These are phyloP conservation scores for Chaenogobius annularis DNA, from an alignment of 2,113 vertebrate genomes.

Conservation along the genomic window DNA sequence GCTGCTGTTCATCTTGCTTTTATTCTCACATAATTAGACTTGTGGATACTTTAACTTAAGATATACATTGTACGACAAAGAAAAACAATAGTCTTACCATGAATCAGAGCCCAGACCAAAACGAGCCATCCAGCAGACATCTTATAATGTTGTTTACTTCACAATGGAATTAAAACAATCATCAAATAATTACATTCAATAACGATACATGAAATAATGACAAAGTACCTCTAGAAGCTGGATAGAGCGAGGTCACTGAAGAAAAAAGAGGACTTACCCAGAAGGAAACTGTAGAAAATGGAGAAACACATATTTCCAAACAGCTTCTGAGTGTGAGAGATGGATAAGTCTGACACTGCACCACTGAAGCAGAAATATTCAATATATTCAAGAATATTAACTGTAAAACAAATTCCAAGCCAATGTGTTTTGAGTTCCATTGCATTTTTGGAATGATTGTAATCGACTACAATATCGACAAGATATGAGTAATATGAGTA, in stretches of 20 bases:
- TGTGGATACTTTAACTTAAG: background rate
- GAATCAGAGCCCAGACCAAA: conserved; percentile 20
- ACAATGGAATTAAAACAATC: too few species aligned
- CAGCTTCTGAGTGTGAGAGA: background rate
- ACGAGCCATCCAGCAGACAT: conserved; percentile 10
- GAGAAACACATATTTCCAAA: background rate
- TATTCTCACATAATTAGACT: background rate
- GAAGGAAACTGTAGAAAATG: background rate
- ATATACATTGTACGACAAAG: background rate
- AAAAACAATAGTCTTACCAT: conserved; percentile 18
- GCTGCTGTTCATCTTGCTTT: too few species aligned
- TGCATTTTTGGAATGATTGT: too few species aligned
- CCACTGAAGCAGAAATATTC: background rate
- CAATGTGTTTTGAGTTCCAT: too few species aligned
- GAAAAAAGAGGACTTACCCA: background rate
- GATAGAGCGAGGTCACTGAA: background rate
- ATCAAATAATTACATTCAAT: background rate
- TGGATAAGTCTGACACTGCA: background rate
- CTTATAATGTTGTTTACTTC: too few species aligned
- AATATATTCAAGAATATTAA: background rate
- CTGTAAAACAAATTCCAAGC: background rate
- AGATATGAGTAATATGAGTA: too few species aligned
- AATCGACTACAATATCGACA: too few species aligned
- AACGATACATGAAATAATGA: too few species aligned
- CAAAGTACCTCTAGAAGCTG: background rate